Percentiles rank a stretch among this genome's conserved stretches.
Evolutionary conservation across 2,113 vertebrate genomes (phyloP).

Genomic region (Clarias magur): DNA sequence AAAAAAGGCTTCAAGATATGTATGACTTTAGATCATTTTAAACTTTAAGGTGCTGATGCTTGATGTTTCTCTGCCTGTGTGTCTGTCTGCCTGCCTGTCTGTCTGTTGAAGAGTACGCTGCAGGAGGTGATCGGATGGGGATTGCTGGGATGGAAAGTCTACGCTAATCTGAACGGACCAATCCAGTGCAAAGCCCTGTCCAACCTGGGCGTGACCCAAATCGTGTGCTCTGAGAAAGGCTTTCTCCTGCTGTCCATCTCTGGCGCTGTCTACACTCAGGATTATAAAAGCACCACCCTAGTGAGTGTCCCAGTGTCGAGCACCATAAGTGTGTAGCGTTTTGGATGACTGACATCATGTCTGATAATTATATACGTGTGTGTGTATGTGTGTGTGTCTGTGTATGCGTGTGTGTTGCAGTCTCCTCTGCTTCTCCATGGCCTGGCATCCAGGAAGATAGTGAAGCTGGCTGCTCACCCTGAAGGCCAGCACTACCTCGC

Average conservation of each 20-base stretch:
- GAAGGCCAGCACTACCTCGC: constrained; percentile 96
- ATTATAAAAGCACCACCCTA: constrained; percentile 92
- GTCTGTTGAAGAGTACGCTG: constrained; percentile 78
- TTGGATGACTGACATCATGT: neutral
- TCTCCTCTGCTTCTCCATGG: constrained; percentile 88
- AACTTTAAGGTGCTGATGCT: too few species aligned
- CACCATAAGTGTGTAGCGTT: neutral
- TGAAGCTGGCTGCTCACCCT: constrained; percentile 94
- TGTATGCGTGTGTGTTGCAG: constrained; percentile 65
- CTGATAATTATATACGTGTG: neutral
- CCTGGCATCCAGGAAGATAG: constrained; percentile 88
- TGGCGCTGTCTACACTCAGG: constrained; percentile 90
- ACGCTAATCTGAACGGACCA: constrained; percentile 91
- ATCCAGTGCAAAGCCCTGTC: constrained; percentile 92
- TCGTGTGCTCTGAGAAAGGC: constrained; percentile 94
- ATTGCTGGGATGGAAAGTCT: constrained; percentile 93
- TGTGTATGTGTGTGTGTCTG: neutral
- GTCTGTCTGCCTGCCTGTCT: neutral
- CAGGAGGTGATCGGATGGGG: constrained; percentile 98
- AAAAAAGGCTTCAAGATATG: neutral
- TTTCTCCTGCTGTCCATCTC: constrained; percentile 90
- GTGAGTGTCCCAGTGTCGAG: constrained; percentile 64
- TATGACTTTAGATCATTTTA: neutral
- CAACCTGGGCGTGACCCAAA: constrained; percentile 86
- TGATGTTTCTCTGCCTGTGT: neutral